A percentile compares a stretch with the other conserved stretches of the same genome.
Evolutionary conservation across 2,797 vertebrate species (phyloP).

Genomic region (Cossypha dichroa): DNA sequence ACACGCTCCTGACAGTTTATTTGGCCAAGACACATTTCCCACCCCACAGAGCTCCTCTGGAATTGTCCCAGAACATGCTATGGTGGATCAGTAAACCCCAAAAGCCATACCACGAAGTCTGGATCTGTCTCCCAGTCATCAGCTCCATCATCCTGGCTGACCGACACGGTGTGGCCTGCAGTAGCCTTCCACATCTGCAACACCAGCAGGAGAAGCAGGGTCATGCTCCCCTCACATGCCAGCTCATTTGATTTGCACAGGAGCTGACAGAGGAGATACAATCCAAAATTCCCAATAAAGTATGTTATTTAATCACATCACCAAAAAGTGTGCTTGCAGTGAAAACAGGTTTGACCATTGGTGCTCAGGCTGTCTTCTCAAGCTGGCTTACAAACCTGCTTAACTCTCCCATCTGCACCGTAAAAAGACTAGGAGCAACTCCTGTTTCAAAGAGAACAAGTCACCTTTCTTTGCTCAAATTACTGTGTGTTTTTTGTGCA

Average conservation of each 20-base stretch:
- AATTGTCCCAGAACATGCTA: accelerated
- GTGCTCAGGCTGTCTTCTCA: background rate
- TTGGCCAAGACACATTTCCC: background rate
- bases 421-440: background rate
- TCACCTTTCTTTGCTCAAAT: background rate
- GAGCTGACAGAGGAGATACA: background rate
- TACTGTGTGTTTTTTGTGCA: background rate
- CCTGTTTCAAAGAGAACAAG: background rate
- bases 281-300: background rate
- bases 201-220: constrained; percentile 7
- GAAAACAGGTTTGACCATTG: background rate
- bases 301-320: background rate
- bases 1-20: accelerated
- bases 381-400: background rate
- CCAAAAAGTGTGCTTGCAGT: background rate
- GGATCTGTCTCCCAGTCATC: constrained; percentile 99
- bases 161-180: constrained; percentile 83
- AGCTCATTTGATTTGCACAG: accelerated
- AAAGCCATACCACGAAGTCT: constrained; percentile 88
- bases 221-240: accelerated
- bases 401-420: background rate
- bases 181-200: constrained; percentile 94
- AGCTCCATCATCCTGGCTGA: constrained; percentile 78
- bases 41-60: background rate
- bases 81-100: background rate